Percentiles rank a stretch among this genome's conserved stretches.
Evolutionary conservation across 2,113 vertebrate species (phyloP).

Genomic region (Tichodroma muraria): DNA sequence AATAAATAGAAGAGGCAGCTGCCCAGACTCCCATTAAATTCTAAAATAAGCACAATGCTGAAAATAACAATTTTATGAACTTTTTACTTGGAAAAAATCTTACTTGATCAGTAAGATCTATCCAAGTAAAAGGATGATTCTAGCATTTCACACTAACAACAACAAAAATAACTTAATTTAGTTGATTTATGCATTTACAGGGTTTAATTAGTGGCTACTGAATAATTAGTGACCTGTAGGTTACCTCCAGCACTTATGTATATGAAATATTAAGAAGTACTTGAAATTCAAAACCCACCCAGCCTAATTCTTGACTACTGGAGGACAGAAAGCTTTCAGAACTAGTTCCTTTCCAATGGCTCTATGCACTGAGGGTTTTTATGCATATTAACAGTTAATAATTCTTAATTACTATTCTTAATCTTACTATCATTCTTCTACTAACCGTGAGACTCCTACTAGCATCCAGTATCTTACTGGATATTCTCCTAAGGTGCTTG

Average conservation of each 20-base stretch:
- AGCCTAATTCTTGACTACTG: neutral
- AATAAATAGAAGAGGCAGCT: neutral
- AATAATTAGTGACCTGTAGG: neutral
- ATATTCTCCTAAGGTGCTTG: neutral
- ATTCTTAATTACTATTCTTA: neutral
- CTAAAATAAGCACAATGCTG: neutral
- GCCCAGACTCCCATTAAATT: neutral
- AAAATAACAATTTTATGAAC: neutral
- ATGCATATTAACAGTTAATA: neutral
- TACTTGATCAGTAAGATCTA: neutral
- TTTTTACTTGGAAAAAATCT: neutral
- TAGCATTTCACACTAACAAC: neutral
- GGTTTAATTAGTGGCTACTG: neutral
- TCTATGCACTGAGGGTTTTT: neutral
- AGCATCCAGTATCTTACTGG: neutral
- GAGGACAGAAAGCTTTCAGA: neutral
- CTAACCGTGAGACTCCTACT: neutral
- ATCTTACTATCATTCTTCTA: neutral
- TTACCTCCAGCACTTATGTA: neutral
- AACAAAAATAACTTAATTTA: neutral
- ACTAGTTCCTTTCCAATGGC: neutral
- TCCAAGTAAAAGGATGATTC: neutral
- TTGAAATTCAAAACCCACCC: neutral
- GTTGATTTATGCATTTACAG: neutral
- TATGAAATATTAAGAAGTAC: neutral